Evolutionary conservation across 2,113 vertebrate species (phyloP), one percentile per base, ranked within the genome.

Genomic region (Semnornis frantzii): DNA sequence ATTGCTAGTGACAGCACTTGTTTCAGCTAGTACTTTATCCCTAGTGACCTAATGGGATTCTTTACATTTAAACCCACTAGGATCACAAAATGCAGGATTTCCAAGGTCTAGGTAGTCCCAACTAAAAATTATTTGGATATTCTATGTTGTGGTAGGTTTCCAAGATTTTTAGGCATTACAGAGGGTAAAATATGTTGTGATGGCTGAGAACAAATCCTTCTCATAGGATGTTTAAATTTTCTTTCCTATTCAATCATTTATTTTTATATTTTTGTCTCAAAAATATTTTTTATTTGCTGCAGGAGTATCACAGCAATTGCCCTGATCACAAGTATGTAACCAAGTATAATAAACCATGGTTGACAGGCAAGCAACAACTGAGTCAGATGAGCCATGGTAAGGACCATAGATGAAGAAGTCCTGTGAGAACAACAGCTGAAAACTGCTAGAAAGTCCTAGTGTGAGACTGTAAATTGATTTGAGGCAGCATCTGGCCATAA

Each of bases 401-500:
- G 1, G 27, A 54, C 5, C 28, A 52, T 17, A 24, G 15, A 57
- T 60, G 33, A 65, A 17, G 15, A 75, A 21, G 6, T 24, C 31
- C 31, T 46, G 62, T 39, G 64, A 77, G 23, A 69, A 21, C 19
- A 79, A 5, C 7, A 30, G 8, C 34, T 50, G 52, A 46, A 46
- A 81, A 75, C 18, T 68, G 24, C 42, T 78, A 33, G 37, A 48
- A 78, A 84, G 12, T 8, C 60, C n/a, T 54, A n/a, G 6, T 31
- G 21, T 31, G 39, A 13, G 55, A 71, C 31, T 27, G 39, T 3
- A 0, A 0, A 34, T 25, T 5, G 1, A 19, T 70, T 28, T 71
- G 34, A 60, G 70, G 55, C 4, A 59, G 24, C 12, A 28, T 6
- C 13, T 71, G 33, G 8, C 66, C 75, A 9, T 14, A 72, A 6